These are phyloP conservation scores for Tetragonisca angustula DNA, from an alignment of 2,888 invertebrate species.

Conservation along the genomic window DNA sequence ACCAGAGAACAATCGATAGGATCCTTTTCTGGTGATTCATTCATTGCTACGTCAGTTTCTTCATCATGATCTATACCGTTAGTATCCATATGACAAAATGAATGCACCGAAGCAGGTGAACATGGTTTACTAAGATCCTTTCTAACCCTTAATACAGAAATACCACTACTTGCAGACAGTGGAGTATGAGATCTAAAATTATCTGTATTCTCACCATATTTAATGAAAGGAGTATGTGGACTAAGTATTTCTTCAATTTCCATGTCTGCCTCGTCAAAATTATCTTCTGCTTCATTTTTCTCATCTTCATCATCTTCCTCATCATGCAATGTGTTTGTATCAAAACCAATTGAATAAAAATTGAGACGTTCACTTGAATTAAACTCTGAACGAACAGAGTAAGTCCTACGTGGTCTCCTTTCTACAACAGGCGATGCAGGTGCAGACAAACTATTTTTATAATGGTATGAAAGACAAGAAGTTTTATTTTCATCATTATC, in stretches of 20 bases:
- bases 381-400: conserved; percentile 75
- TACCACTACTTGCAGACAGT: conserved; percentile 76
- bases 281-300: conserved; percentile 82
- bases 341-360: conserved; percentile 76
- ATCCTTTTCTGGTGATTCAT: conserved; percentile 70
- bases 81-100: conserved; percentile 76
- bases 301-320: conserved; percentile 79
- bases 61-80: conserved; percentile 74
- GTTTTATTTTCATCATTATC: conserved; percentile 51
- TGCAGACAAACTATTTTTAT: conserved; percentile 79
- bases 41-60: conserved; percentile 70
- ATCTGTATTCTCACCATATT: conserved; percentile 68
- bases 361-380: conserved; percentile 79
- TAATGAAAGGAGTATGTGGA: conserved; percentile 76
- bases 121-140: conserved; percentile 83
- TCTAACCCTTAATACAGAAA: conserved; percentile 76
- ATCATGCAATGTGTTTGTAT: conserved; percentile 74
- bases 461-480: conserved; percentile 69
- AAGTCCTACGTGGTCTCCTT: conserved; percentile 71
- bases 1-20: conserved; percentile 73
- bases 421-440: conserved; percentile 76
- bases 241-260: conserved; percentile 79
- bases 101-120: conserved; percentile 75
- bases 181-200: conserved; percentile 75
- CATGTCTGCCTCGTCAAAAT: conserved; percentile 83